Conservation (phyloP, 2,113 vertebrate genomes). For the Microcebus murinus region DNA sequence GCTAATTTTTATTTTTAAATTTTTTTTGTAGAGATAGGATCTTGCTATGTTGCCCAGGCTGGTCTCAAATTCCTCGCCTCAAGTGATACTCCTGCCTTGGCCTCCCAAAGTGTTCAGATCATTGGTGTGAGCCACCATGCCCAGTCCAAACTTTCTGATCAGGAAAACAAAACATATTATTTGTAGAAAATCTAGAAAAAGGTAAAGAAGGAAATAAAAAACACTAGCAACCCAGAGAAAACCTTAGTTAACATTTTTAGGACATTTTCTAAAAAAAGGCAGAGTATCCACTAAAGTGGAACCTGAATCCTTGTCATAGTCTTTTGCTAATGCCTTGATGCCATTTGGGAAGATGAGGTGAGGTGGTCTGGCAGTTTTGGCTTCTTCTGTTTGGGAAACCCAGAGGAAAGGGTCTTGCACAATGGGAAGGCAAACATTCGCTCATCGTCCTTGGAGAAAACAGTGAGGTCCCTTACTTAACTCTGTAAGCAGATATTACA, state of each 20-base stretch:
- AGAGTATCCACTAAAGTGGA: not conserved
- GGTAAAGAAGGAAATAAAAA: not conserved
- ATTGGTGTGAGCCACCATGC: too few relatives aligned
- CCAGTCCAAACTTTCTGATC: not conserved
- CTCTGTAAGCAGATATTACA: not conserved
- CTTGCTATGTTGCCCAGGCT: too few relatives aligned
- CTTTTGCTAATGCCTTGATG: not conserved
- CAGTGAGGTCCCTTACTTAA: not conserved
- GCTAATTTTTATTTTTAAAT: too few relatives aligned
- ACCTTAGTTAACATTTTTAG: not conserved
- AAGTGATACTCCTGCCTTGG: too few relatives aligned
- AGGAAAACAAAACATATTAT: slow-evolving; percentile 23
- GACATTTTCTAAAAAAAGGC: not conserved
- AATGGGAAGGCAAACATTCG: not conserved
- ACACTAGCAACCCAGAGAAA: not conserved
- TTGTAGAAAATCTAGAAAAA: slow-evolving; percentile 39
- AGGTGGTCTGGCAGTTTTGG: not conserved
- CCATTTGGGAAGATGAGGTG: not conserved
- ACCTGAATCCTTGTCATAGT: not conserved
- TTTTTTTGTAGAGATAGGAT: too few relatives aligned
- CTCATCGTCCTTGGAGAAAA: not conserved
- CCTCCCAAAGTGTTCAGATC: not conserved
- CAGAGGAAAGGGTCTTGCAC: not conserved
- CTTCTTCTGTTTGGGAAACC: slow-evolving; percentile 13
- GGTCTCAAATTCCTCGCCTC: too few relatives aligned